phyloP scores from a whole-genome alignment of 2,113 vertebrate species.

The Calypte anna region DNA sequence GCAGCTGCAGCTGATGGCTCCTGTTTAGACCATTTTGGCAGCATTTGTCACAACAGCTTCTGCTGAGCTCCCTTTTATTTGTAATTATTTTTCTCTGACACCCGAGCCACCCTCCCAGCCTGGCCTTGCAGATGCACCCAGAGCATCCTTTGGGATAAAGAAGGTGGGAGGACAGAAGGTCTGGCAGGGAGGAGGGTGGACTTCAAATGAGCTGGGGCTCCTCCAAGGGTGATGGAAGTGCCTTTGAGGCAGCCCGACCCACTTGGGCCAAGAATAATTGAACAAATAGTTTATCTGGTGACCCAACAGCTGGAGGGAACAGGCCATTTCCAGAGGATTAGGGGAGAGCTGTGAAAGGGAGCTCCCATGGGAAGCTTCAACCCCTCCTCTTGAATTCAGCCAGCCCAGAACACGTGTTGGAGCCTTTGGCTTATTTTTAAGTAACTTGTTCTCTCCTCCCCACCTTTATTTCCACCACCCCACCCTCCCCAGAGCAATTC shows the following conservation, averaged over 20 bases:
- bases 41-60: slow-evolving; percentile 70
- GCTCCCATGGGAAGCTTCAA: slow-evolving; percentile 77
- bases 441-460: not conserved
- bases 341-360: slow-evolving; percentile 73
- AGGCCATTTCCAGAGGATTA: slow-evolving; percentile 83
- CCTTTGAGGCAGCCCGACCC: slow-evolving; percentile 77
- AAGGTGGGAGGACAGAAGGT: not conserved
- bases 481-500: not conserved
- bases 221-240: slow-evolving; percentile 68
- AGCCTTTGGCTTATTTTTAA: slow-evolving; percentile 54
- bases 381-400: slow-evolving; percentile 64
- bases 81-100: slow-evolving; percentile 73
- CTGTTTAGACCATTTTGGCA: slow-evolving; percentile 70
- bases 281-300: slow-evolving; percentile 80
- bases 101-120: not conserved
- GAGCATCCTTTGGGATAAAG: slow-evolving; percentile 33
- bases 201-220: slow-evolving; percentile 64
- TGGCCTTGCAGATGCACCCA: not conserved
- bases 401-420: slow-evolving; percentile 66
- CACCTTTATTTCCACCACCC: not conserved
- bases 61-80: slow-evolving; percentile 80
- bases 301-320: slow-evolving; percentile 82
- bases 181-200: not conserved
- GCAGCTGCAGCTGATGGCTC: slow-evolving; percentile 74
- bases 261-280: slow-evolving; percentile 80